Base-by-base conservation (phyloP, 2,797 vertebrate species). In the Gallirallus australis region DNA sequence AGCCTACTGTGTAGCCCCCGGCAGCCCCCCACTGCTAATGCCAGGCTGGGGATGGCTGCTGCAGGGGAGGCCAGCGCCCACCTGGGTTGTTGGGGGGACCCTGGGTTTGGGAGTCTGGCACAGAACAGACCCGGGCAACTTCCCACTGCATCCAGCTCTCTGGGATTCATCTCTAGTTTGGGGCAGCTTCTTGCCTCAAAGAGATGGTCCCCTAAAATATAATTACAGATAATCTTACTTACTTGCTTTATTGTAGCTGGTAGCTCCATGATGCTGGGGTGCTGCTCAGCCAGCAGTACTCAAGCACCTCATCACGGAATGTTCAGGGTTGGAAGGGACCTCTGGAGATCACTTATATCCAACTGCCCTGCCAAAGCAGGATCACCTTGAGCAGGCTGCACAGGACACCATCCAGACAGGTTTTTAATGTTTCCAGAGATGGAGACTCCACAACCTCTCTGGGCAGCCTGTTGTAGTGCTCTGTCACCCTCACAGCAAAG, bases 141-240 rank as follows among this genome's bases (percentile, higher is more conserved):
- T 54, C 13, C 30, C 18, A 11, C 31, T 0, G 0, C 24, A 82
- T 63, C n/a, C 52, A 72, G 19, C 17, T 33, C 33, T 24, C 10
- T n/a, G 17, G 4, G 6, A 42, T 7, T 28, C 42, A 9, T 8
- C 19, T 12, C 57, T 4, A 0, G 0, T 6, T 14, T 50, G 40
- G 7, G n/a, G 39, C 48, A 77, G 27, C 27, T 80, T 69, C 59
- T 61, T 9, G 4, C 19, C 28, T 33, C 31, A 6, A 50, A 37
- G 24, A 54, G 3, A 4, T 9, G 15, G 18, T 71, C 21, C 19
- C 7, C 19, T 8, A 2, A 73, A 17, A 10, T 61, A 1, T 28
- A 33, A 39, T 50, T 31, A 75, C 12, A 35, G 24, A 13, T 52
- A 39, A 25, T 71, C 13, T 27, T 50, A 7, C 30, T 39, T 68